phyloP scores from a whole-genome alignment of 2,113 vertebrate species.

The Condylura cristata region DNA sequence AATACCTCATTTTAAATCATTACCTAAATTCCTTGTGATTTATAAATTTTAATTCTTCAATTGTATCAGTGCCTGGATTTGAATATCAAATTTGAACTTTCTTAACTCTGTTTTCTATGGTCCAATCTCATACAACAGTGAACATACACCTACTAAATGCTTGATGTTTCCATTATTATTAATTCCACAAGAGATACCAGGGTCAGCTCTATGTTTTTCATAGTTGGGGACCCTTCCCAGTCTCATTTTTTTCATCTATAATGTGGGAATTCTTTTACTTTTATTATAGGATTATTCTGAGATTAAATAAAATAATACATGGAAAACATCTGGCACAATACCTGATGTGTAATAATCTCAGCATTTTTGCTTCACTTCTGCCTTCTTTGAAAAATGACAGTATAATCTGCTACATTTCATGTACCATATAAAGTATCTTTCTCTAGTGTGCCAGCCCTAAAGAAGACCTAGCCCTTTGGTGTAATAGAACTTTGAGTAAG shows the following conservation, averaged over 20 bases:
- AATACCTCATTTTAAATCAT: constrained; percentile 56
- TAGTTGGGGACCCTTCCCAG: neutral
- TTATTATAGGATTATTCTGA: neutral
- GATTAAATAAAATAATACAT: neutral
- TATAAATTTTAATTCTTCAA: constrained; percentile 53
- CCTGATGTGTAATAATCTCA: neutral
- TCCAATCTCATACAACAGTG: neutral
- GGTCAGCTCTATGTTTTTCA: neutral
- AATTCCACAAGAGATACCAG: neutral
- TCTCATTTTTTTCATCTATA: constrained; percentile 1
- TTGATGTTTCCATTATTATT: neutral
- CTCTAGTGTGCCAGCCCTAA: neutral
- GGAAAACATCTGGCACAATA: neutral
- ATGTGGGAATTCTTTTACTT: constrained; percentile 8
- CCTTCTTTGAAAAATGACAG: neutral
- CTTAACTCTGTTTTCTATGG: neutral
- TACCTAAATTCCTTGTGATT: constrained; percentile 52
- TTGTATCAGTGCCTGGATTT: neutral
- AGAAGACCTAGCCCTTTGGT: neutral
- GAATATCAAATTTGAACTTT: neutral
- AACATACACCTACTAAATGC: neutral
- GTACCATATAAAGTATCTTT: neutral
- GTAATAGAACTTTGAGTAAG: neutral
- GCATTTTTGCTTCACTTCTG: neutral
- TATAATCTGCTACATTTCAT: neutral